phyloP scores from a whole-genome alignment of 2,888 invertebrate species.

The Malachius bipustulatus region DNA sequence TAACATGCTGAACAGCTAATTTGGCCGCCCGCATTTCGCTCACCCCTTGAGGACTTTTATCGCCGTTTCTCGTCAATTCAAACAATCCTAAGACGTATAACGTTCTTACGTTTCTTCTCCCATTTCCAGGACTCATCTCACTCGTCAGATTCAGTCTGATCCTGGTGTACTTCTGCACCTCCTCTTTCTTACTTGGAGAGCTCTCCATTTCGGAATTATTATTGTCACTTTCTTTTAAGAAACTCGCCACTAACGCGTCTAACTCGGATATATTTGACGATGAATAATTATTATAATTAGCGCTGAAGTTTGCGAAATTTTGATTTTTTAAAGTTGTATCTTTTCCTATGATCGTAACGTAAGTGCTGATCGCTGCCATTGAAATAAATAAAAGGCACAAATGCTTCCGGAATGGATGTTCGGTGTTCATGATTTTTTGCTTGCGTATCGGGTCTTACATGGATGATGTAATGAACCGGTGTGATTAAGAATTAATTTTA shows the following conservation, averaged over 20 bases:
- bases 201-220: no score
- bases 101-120: conserved; percentile 2
- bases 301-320: not conserved
- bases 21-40: conserved; percentile 68
- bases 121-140: not conserved
- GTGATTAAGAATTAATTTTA: no score
- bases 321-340: conserved; percentile 12
- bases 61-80: conserved; percentile 56
- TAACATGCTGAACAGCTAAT: conserved; percentile 70
- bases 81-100: conserved; percentile 58
- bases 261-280: not conserved
- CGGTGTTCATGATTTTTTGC: conserved; percentile 13
- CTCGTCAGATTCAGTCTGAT: not conserved
- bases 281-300: conserved; percentile 3
- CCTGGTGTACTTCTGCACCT: not conserved
- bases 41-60: conserved; percentile 53
- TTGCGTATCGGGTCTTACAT: no score
- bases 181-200: not conserved
- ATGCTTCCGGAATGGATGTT: conserved; percentile 23
- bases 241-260: no score
- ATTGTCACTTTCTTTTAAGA: no score
- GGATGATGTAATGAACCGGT: no score
- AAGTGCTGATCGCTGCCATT: conserved; percentile 22
- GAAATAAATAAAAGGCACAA: conserved; percentile 26
- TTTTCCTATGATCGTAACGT: conserved; percentile 16